Evolutionary conservation across 2,888 invertebrate species (phyloP).

Genomic region (Drosophila trichaetosa): DNA sequence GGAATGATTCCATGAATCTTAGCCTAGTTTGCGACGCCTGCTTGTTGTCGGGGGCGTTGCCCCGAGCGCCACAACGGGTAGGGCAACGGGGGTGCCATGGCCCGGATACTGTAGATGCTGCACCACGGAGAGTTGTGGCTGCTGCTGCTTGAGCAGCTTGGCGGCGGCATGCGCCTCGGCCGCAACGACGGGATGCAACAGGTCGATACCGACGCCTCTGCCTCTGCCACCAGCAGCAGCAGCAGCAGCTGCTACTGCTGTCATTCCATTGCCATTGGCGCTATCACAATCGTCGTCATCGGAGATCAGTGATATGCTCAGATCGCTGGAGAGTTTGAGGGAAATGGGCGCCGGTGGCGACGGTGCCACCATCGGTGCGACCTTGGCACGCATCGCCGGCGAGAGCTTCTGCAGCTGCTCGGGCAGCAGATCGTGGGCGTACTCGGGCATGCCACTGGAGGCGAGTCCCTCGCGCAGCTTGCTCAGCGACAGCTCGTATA

Average conservation of each 20-base stretch:
- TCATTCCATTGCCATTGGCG: conserved; percentile 26
- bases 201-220: conserved; percentile 5
- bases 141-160: conserved; percentile 75
- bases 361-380: conserved; percentile 68
- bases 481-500: conserved; percentile 82
- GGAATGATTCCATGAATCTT: conserved; percentile 19
- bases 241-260: background rate
- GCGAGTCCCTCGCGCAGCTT: conserved; percentile 83
- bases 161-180: conserved; percentile 62
- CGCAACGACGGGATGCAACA: conserved; percentile 50
- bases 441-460: conserved; percentile 81
- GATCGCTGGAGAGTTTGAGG: conserved; percentile 79
- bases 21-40: conserved; percentile 70
- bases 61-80: conserved; percentile 61
- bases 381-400: conserved; percentile 67
- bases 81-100: conserved; percentile 57
- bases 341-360: conserved; percentile 80
- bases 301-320: conserved; percentile 84
- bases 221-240: conserved; percentile 20
- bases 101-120: conserved; percentile 72
- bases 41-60: conserved; percentile 39
- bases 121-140: conserved; percentile 75
- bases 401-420: conserved; percentile 71
- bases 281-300: conserved; percentile 81
- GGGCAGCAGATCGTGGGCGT: conserved; percentile 66